Conservation (phyloP, 2,797 vertebrate genomes). For the Sebastes jordani region DNA sequence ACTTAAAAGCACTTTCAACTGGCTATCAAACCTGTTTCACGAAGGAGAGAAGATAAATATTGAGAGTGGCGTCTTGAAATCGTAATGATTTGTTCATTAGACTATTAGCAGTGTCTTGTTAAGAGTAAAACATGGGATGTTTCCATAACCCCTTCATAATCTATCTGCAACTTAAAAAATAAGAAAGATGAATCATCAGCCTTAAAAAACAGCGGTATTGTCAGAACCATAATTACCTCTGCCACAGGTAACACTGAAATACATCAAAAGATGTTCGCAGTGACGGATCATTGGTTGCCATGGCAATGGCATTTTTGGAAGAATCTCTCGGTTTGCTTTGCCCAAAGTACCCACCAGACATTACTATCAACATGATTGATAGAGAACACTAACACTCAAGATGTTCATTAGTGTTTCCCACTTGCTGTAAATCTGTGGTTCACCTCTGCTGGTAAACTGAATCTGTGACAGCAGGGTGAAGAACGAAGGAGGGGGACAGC, state of each 20-base stretch:
- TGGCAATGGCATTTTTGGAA: slow-evolving; percentile 26
- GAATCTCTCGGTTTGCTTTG: not conserved
- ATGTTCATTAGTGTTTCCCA: slow-evolving; percentile 10
- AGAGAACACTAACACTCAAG: not conserved
- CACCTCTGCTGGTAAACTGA: slow-evolving; percentile 19
- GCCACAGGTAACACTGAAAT: slow-evolving; percentile 35
- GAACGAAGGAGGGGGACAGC: slow-evolving; percentile 8
- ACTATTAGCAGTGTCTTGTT: not conserved
- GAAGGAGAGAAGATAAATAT: slow-evolving; percentile 32
- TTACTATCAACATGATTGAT: not conserved
- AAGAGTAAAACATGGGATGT: not conserved
- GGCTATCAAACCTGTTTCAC: slow-evolving; percentile 1
- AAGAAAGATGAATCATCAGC: not conserved
- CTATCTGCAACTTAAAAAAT: slow-evolving; percentile 5
- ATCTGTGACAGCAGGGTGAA: not conserved
- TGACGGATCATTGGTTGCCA: slow-evolving; percentile 29
- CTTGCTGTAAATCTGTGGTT: slow-evolving; percentile 13
- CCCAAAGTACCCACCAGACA: not conserved
- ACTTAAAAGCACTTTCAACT: slow-evolving; percentile 51
- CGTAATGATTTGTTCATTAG: slow-evolving; percentile 4
- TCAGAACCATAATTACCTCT: slow-evolving; percentile 2
- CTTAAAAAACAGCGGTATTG: not conserved
- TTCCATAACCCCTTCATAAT: not conserved
- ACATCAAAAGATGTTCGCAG: slow-evolving; percentile 3
- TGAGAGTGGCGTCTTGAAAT: slow-evolving; percentile 2